Base-by-base conservation (phyloP, 2,113 vertebrate genomes). In the Carassius auratus region DNA sequence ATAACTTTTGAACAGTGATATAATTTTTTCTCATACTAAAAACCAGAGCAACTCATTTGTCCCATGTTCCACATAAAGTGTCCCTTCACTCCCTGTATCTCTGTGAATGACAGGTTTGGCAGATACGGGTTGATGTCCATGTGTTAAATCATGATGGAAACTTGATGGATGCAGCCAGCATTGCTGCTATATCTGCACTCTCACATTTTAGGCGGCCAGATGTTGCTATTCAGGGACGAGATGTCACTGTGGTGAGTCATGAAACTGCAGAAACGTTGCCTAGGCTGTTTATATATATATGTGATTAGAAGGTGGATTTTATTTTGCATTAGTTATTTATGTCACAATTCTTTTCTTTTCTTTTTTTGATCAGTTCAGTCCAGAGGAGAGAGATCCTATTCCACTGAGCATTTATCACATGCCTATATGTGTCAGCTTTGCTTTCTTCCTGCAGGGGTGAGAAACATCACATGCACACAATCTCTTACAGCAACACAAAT, bases 361-460 rank as follows among this genome's bases (percentile, higher is more conserved):
- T 38, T 38, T 38, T 38, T 4, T 38, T 5, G 38, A 52, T 38
- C 89, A 99, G 98, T 98, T 97, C 52, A 88, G 95, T 14, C 93
- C 96, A 23, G 97, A 99, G 80, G 98, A 99, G 86, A 91, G 98
- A 12, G 97, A 99, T 87, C 97, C 96, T 3, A 96, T 99, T 76
- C 96, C 98, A 0, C 83, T 99, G 86, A 98, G 96, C 64, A 96
- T 99, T 90, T 97, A 99, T 89, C 97, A 99, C 91, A 97, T 99
- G 97, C 98, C 98, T 9, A 94, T 99, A 79, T 97, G 96, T 84
- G 95, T 98, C 93, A 99, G 97, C 90, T 99, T 99, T 90, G 95
- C 97, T 85, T 99, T 99, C 93, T 99, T 97, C 90, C 96, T 97
- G 76, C 95, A 99, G 92, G 97, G 98, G 98, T 99, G 90, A 94